Evolutionary conservation across 2,113 vertebrate species (phyloP).

Genomic region (Megaptera novaeangliae): DNA sequence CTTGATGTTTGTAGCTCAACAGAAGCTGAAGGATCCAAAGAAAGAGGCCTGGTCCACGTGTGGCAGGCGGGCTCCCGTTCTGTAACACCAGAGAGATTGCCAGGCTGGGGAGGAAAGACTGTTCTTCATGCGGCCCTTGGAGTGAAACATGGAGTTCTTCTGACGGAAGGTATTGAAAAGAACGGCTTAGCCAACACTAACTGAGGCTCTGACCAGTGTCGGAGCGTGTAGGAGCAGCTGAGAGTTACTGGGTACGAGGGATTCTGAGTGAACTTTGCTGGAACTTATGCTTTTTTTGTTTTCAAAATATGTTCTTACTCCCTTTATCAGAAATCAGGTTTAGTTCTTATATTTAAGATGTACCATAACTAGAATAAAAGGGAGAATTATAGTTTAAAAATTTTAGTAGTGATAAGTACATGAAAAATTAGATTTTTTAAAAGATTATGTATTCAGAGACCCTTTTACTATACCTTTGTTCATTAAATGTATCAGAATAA

Average conservation of each 20-base stretch:
- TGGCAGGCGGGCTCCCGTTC: slow-evolving; percentile 93
- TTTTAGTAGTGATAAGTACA: neutral
- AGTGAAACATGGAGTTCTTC: slow-evolving; percentile 87
- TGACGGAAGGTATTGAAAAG: slow-evolving; percentile 88
- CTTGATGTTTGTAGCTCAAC: slow-evolving; percentile 81
- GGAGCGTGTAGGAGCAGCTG: neutral
- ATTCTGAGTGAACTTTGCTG: neutral
- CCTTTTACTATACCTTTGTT: neutral
- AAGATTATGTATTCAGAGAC: neutral
- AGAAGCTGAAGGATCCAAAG: slow-evolving; percentile 85
- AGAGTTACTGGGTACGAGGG: neutral
- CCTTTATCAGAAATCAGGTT: neutral
- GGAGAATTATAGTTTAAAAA: neutral
- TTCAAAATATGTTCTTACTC: neutral
- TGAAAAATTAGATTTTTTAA: neutral
- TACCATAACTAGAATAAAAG: neutral
- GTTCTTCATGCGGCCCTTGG: slow-evolving; percentile 94
- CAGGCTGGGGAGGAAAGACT: slow-evolving; percentile 84
- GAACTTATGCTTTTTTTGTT: neutral
- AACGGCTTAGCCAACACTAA: neutral
- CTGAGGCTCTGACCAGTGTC: neutral
- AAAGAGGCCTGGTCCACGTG: slow-evolving; percentile 89
- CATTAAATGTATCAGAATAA: neutral
- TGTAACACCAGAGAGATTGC: slow-evolving; percentile 87
- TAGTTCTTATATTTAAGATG: slow-evolving; percentile 23